Evolutionary conservation across 2,888 invertebrate species (phyloP).

Genomic region (Cheilosia vulpina): DNA sequence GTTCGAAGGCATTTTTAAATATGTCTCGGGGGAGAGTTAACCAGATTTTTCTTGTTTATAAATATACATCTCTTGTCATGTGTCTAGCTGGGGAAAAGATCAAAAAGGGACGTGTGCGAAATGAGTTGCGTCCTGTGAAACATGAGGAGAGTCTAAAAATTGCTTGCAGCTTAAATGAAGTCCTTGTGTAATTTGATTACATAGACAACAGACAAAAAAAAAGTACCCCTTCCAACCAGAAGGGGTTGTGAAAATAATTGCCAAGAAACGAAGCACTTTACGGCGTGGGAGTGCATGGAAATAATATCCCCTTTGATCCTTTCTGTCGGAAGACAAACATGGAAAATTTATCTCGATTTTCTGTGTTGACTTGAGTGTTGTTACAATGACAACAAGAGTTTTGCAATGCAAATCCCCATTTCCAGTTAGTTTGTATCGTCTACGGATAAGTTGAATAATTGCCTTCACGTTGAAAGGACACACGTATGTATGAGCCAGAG

Average conservation of each 20-base stretch:
- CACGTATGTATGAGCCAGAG: neutral
- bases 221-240: conserved; percentile 2
- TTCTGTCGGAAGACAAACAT: conserved; percentile 18
- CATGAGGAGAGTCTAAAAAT: conserved; percentile 18
- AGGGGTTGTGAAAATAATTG: conserved; percentile 55
- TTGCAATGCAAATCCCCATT: conserved; percentile 49
- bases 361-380: conserved; percentile 44
- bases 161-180: conserved; percentile 62
- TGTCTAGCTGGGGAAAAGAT: conserved; percentile 10
- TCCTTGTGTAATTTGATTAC: conserved; percentile 73
- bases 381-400: conserved; percentile 59
- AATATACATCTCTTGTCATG: conserved; percentile 59
- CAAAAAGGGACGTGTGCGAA: conserved; percentile 50
- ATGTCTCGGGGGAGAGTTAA: conserved; percentile 36
- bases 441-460: conserved; percentile 58
- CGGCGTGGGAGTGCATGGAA: neutral
- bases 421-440: conserved; percentile 38
- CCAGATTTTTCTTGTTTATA: conserved; percentile 31
- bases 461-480: conserved; percentile 12
- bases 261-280: conserved; percentile 60
- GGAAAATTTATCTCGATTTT: neutral
- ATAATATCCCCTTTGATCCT: conserved; percentile 63
- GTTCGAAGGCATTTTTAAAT: conserved; percentile 22
- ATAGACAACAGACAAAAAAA: conserved; percentile 7
- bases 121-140: conserved; percentile 44